phyloP scores from a whole-genome alignment of 1,140 invertebrate species.

The Trichogramma pretiosum region DNA sequence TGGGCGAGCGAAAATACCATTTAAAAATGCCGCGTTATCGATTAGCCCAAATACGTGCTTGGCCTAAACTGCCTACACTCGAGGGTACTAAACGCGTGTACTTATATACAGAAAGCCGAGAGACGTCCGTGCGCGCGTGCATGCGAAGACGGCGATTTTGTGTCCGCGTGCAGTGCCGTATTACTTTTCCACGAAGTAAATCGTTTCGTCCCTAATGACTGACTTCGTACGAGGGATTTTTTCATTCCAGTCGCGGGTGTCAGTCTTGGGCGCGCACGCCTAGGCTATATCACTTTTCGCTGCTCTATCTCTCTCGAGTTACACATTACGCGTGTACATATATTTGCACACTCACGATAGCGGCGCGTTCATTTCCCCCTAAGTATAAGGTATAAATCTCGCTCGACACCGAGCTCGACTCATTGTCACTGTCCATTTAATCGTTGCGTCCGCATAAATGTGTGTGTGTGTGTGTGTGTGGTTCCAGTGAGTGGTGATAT shows the following conservation, averaged over 20 bases:
- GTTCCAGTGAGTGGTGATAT: not conserved
- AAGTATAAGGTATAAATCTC: no score
- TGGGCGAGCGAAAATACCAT: no score
- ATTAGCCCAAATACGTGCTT: slow-evolving; percentile 2
- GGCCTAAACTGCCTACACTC: slow-evolving; percentile 12
- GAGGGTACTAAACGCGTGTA: no score
- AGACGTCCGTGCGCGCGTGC: no score
- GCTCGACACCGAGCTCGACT: no score
- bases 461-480: not conserved
- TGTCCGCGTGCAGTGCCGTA: slow-evolving; percentile 2
- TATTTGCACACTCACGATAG: no score
- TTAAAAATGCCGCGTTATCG: slow-evolving; percentile 1
- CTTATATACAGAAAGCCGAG: no score
- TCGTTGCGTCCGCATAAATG: no score
- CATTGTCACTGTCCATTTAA: no score
- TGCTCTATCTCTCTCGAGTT: not conserved
- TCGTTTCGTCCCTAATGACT: slow-evolving; percentile 12
- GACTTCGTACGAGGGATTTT: slow-evolving; percentile 8
- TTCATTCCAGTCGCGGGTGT: not conserved
- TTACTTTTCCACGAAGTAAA: slow-evolving; percentile 11
- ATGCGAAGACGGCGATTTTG: no score
- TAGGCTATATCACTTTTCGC: not conserved
- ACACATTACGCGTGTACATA: not conserved
- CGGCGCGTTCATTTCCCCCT: no score
- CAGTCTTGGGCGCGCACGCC: not conserved